Percentiles rank a stretch among this genome's conserved stretches.
Evolutionary conservation across 1,140 invertebrate genomes (phyloP).

Genomic region (Drosophila novamexicana): DNA sequence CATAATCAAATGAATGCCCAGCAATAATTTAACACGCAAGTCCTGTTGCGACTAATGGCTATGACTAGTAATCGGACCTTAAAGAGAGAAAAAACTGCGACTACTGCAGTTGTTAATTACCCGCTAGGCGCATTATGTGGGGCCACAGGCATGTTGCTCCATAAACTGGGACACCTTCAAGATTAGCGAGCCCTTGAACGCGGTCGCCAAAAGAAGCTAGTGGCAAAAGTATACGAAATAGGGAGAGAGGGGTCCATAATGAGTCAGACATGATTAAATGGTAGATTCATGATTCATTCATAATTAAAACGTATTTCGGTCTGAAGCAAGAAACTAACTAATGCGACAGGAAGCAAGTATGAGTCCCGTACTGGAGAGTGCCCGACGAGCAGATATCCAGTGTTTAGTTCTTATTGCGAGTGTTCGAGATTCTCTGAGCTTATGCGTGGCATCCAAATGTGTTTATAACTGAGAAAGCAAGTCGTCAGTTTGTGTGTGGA

Average conservation of each 20-base stretch:
- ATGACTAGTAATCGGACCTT: slow-evolving; percentile 57
- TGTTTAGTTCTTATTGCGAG: too few relatives aligned
- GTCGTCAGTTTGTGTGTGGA: too few relatives aligned
- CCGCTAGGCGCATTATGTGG: slow-evolving; percentile 70
- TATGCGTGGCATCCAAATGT: too few relatives aligned
- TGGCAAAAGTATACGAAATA: background rate
- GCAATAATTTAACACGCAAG: slow-evolving; percentile 73
- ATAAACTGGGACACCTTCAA: slow-evolving; percentile 50
- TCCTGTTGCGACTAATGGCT: slow-evolving; percentile 60
- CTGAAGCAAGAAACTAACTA: background rate
- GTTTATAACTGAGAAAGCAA: too few relatives aligned
- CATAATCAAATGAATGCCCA: slow-evolving; percentile 74
- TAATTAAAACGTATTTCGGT: background rate
- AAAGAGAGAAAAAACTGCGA: slow-evolving; percentile 29
- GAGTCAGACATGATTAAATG: slow-evolving; percentile 34
- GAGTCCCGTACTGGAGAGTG: background rate
- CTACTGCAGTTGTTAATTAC: slow-evolving; percentile 74
- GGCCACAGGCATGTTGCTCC: slow-evolving; percentile 48
- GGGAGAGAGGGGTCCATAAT: slow-evolving; percentile 17
- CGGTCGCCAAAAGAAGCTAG: slow-evolving; percentile 1
- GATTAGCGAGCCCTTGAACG: slow-evolving; percentile 41
- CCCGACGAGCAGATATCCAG: background rate
- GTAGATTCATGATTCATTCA: slow-evolving; percentile 12
- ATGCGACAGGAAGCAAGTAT: too few relatives aligned
- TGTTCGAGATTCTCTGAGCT: too few relatives aligned